A percentile compares a stretch with the other conserved stretches of the same genome.
Conservation (phyloP, 2,797 vertebrate genomes). For the Ispidina lecontei region DNA sequence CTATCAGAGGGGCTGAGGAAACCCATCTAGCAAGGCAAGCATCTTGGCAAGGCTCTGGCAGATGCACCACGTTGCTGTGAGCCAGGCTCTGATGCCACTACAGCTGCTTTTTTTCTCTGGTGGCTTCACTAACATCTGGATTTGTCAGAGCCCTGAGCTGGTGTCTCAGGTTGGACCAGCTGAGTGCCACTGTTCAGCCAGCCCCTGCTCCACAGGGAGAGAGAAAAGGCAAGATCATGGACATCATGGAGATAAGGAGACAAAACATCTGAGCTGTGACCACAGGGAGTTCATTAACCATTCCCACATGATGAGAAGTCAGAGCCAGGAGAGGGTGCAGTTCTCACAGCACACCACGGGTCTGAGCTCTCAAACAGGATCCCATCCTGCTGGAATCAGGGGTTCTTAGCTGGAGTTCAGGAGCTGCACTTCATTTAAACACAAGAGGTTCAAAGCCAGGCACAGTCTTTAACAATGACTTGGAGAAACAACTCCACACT, state of each 20-base stretch:
- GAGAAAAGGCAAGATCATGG: too few species aligned
- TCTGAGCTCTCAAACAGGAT: not conserved
- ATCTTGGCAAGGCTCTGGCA: not conserved
- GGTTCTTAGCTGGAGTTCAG: not conserved
- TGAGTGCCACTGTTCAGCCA: not conserved
- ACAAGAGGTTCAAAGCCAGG: not conserved
- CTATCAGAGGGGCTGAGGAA: not conserved
- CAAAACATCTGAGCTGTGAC: not conserved
- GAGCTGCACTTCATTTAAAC: not conserved
- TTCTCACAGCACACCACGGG: not conserved
- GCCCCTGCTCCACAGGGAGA: not conserved
- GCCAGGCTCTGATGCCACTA: not conserved
- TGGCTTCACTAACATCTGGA: not conserved
- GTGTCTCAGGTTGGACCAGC: not conserved
- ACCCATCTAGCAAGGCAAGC: not conserved
- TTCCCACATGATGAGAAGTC: not conserved
- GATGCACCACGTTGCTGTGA: rapidly evolving
- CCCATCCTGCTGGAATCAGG: not conserved
- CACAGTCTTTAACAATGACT: not conserved
- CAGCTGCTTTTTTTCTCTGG: not conserved
- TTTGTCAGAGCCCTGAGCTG: not conserved
- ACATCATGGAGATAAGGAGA: not conserved
- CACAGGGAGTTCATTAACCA: not conserved
- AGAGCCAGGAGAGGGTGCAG: slow-evolving; percentile 19
- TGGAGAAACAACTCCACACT: not conserved